Evolutionary conservation across 2,113 vertebrate species (phyloP), one percentile per base, ranked within the genome.

Genomic region (Labrus mixtus): DNA sequence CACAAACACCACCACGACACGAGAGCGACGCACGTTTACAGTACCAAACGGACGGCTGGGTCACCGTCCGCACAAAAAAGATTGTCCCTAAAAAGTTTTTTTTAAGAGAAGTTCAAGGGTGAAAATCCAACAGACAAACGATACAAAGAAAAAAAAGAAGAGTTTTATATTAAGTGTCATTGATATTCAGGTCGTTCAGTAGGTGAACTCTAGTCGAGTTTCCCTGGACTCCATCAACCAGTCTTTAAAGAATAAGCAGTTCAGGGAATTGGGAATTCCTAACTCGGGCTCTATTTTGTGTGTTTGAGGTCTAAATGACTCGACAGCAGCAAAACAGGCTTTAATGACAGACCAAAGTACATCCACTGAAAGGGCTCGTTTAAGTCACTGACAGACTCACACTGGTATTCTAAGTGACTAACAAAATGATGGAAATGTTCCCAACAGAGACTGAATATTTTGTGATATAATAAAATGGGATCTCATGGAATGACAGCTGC

Each of bases 61-160:
- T 61, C 89, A 91, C 95, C 95, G 90, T 89, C 89, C 89, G 95
- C 93, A 94, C 93, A 88, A 73, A 95, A 46, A 91, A 96, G 96
- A 98, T 97, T 97, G 97, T 97, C 96, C 95, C 94, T 91, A 96
- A 94, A 94, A 91, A 56, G 79, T 86, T 92, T 76, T 25, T 33
- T 43, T 2, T 29, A 83, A 79, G 57, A 78, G 60, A 51, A 55
- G 39, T 69, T 72, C 56, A 59, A 73, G 71, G 76, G 76, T 77
- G 33, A 66, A 87, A 87, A 67, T 51, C 25, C 68, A 74, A 85
- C 57, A 72, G 9, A 76, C 73, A 55, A 62, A 75, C 39, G 64
- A 55, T 10, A 68, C 64, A 54, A 63, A 92, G 87, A 88, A 45
- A 63, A 17, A 46, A 17, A 17, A 63, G 93, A 90, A 87, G 89